phyloP scores from a whole-genome alignment of 2,113 vertebrate genomes.

The Nesogale talazaci region DNA sequence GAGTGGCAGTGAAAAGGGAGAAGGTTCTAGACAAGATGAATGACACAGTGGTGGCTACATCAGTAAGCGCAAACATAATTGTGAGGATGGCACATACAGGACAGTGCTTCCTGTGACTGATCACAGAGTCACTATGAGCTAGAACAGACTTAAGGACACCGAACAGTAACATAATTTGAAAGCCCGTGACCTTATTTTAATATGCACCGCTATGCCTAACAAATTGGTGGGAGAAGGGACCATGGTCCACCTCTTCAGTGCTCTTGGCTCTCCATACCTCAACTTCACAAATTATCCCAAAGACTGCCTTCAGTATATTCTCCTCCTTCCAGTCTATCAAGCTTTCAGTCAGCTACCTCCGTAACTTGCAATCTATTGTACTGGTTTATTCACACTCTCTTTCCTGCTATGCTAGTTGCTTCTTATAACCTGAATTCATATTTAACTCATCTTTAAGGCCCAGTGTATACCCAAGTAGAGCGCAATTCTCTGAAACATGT shows the following conservation, averaged over 20 bases:
- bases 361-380: not conserved
- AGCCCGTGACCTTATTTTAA: not conserved
- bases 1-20: too few relatives aligned
- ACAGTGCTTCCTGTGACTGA: too few relatives aligned
- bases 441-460: not conserved
- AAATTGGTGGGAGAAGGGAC: not conserved
- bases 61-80: too few relatives aligned
- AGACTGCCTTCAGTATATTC: not conserved
- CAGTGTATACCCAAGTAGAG: not conserved
- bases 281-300: not conserved
- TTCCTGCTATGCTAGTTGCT: not conserved
- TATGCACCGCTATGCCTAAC: not conserved
- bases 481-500: not conserved
- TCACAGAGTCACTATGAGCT: too few relatives aligned
- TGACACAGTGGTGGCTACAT: too few relatives aligned
- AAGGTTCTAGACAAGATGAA: too few relatives aligned
- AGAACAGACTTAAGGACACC: too few relatives aligned
- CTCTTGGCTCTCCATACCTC: not conserved
- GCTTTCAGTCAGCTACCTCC: not conserved
- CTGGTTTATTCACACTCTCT: not conserved
- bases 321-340: not conserved
- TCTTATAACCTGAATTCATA: not conserved
- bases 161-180: not conserved
- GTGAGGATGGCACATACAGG: too few relatives aligned
- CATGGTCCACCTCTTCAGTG: not conserved